Base-by-base conservation (phyloP, 2,888 invertebrate genomes). In the Ormyrus rosae region DNA sequence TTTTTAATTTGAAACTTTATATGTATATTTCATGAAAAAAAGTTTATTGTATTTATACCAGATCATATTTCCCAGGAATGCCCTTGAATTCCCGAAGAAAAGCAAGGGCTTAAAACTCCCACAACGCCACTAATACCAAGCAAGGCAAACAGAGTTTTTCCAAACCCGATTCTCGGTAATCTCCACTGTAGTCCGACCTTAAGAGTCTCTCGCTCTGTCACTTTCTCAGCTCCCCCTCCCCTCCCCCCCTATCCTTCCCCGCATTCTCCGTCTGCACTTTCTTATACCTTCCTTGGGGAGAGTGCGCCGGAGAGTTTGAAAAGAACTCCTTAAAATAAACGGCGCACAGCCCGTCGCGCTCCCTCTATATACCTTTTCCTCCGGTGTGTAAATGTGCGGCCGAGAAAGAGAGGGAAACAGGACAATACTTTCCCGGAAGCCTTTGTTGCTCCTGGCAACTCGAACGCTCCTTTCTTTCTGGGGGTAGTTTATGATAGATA, bases 241-340 rank as follows among this genome's bases (percentile, higher is more conserved):
- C 19, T 48, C 81, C 82, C 82, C 82, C 79, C 78, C 76, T 67
- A 67, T 78, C 76, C 83, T 64, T 50, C 61, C 73, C 82, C 69
- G 51, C 67, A 64, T 6, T 69, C 34, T n/a, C 70, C 68, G 48
- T 80, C 73, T 63, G 63, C 73, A 58, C 80, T 76, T 73, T 64
- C 64, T 64, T 53, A 60, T 51, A 60, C 74, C 69, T 69, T 61
- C 65, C 46, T 48, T 55, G 58, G 53, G 45, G 60, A 45, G 63
- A 69, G 70, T 77, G 77, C 70, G 63, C 50, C 78, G 81, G 84
- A 84, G 84, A 87, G 86, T 87, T 88, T 85, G 86, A 87, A 75
- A 88, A 88, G 88, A 88, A 87, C 86, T 85, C 84, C 85, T 88
- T 88, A 87, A 88, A 88, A 88, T 88, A 88, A 88, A 88, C 86